Conservation (phyloP, 1,140 invertebrate genomes). For the Drosophila kepulauana region DNA sequence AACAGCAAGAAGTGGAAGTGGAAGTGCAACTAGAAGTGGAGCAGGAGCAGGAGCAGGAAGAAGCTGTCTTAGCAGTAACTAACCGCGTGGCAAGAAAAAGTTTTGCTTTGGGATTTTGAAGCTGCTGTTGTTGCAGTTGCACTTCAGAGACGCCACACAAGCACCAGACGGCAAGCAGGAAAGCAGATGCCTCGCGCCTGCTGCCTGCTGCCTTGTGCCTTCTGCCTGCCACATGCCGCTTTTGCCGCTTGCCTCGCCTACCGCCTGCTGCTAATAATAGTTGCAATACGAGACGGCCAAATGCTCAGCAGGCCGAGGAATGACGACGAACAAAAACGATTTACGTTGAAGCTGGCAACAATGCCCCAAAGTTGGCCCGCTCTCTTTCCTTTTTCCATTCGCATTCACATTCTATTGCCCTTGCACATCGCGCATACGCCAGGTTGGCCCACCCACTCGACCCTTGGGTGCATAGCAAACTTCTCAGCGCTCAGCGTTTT, state of each 20-base stretch:
- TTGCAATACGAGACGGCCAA: conserved; percentile 60
- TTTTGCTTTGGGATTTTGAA: conserved; percentile 76
- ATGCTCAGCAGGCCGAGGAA: conserved; percentile 30
- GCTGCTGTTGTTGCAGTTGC: conserved; percentile 63
- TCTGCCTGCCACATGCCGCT: neutral
- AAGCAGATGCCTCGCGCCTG: conserved; percentile 18
- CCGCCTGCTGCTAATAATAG: conserved; percentile 67
- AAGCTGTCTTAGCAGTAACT: conserved; percentile 46
- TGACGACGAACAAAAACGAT: conserved; percentile 64
- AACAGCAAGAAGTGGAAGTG: neutral
- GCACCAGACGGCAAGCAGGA: conserved; percentile 56
- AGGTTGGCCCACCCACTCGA: conserved; percentile 26
- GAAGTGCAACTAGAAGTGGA: neutral
- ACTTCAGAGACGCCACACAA: conserved; percentile 78
- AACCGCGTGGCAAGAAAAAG: conserved; percentile 76
- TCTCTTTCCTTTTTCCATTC: neutral
- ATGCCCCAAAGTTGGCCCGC: conserved; percentile 59
- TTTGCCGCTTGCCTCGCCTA: neutral
- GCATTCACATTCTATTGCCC: no score
- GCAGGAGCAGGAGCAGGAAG: neutral
- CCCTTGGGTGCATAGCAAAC: conserved; percentile 42
- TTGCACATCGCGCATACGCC: conserved; percentile 58
- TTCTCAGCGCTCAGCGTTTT: conserved; percentile 75
- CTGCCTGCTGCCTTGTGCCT: conserved; percentile 5
- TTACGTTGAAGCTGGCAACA: conserved; percentile 72